Base-by-base conservation (phyloP, 2,113 vertebrate species). In the Peromyscus californicus region DNA sequence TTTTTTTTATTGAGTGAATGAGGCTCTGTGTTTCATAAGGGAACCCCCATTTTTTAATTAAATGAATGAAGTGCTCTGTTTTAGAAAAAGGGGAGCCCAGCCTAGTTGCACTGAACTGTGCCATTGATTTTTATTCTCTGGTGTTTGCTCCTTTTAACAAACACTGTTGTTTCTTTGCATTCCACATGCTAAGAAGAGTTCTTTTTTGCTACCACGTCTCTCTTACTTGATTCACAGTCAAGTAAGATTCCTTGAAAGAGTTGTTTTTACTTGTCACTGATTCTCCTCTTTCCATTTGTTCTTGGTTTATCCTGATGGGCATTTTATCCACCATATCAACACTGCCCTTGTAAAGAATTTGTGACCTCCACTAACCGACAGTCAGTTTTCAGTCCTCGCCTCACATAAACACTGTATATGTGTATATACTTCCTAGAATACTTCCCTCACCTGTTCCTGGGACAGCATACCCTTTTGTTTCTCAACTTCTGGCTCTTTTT, bases 141-240 rank as follows among this genome's bases (percentile, higher is more conserved):
- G 29, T 91, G 10, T 39, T 82, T 91, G 85, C n/a, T 33, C 33
- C 72, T 75, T 75, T 89, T 39, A 94, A 87, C 63, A 95, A 89
- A 86, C 72, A 54, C 31, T 92, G 39, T 89, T 59, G 83, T 9
- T 90, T 89, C 54, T 19, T 48, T 72, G 21, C 31, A 51, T 93
- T 70, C 91, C 76, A 96, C 26, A 61, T 11, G 19, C 57, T 67
- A 93, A 89, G 67, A 86, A 90, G 84, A 97, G 85, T n/a, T 86
- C 59, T 79, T 7, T 85, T 89, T 92, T 90, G 36, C 95, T 13
- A 72, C 24, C 54, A 57, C 1, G 17, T 89, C 42, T 24, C 69
- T 91, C 69, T 97, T 7, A 74, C 13, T 88, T n/a, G n/a, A n/a
- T n/a, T n/a, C n/a, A n/a, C n/a, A n/a, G n/a, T n/a, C n/a, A n/a